Percentiles rank a stretch among this genome's conserved stretches.
phyloP scores from a whole-genome alignment of 2,888 invertebrate genomes.

The Leucophora obtusa region DNA sequence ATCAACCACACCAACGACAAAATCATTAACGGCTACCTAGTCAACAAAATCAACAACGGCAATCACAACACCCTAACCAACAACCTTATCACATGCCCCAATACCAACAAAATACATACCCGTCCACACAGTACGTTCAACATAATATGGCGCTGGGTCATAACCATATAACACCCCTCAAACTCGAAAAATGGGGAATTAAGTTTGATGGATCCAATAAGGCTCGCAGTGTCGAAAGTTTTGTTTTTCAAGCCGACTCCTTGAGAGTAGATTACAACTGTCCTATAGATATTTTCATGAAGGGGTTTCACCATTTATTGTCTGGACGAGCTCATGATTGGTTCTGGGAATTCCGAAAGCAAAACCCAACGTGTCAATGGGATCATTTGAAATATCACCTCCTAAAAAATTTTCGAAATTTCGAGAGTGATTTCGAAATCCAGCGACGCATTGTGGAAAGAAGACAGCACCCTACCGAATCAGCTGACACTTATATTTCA shows the following conservation, averaged over 20 bases:
- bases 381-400: constrained; percentile 9
- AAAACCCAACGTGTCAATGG: neutral
- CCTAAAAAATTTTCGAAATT: neutral
- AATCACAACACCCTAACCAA: too few species aligned
- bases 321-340: neutral
- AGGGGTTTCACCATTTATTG: constrained; percentile 8
- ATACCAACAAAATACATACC: too few species aligned
- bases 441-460: constrained; percentile 12
- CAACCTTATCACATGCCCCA: too few species aligned
- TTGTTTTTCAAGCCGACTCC: constrained; percentile 4
- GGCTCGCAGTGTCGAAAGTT: constrained; percentile 2
- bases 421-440: constrained; percentile 11
- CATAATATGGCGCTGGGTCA: too few species aligned
- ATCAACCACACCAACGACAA: too few species aligned
- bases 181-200: constrained; percentile 22
- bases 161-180: neutral
- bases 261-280: neutral
- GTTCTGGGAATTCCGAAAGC: neutral
- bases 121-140: too few species aligned
- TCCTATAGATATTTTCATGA: neutral
- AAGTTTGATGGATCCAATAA: constrained; percentile 12
- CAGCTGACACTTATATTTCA: neutral
- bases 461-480: neutral
- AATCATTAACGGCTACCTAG: too few species aligned
- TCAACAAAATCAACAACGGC: too few species aligned